These are phyloP conservation scores for Aphidius colemani DNA, from an alignment of 2,888 invertebrate genomes.

Conservation along the genomic window DNA sequence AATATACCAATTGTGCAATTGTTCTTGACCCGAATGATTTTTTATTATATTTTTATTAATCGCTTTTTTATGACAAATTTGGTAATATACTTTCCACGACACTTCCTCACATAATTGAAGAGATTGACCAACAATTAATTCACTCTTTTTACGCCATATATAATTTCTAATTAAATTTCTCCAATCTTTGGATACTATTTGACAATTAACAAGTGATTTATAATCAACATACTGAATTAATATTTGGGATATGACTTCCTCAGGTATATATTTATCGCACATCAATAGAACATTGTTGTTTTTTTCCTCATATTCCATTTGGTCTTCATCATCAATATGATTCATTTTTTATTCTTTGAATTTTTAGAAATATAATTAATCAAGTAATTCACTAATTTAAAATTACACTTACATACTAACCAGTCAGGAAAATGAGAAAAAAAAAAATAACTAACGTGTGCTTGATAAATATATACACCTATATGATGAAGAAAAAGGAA, in stretches of 20 bases:
- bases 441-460: too few relatives aligned
- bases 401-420: too few relatives aligned
- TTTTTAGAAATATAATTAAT: too few relatives aligned
- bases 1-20: conserved; percentile 57
- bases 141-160: conserved; percentile 59
- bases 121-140: conserved; percentile 38
- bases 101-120: conserved; percentile 48
- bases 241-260: conserved; percentile 62
- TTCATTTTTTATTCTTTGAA: too few relatives aligned
- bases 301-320: conserved; percentile 30
- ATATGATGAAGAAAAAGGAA: too few relatives aligned
- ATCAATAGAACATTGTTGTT: conserved; percentile 56
- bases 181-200: conserved; percentile 64
- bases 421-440: too few relatives aligned
- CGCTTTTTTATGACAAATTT: conserved; percentile 56
- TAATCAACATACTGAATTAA: conserved; percentile 54
- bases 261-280: conserved; percentile 57
- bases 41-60: conserved; percentile 62
- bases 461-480: too few relatives aligned
- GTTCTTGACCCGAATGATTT: conserved; percentile 62
- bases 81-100: conserved; percentile 60
- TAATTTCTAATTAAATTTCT: conserved; percentile 58
- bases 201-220: conserved; percentile 57
- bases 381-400: too few relatives aligned
- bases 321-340: too few relatives aligned